These are phyloP conservation scores for Crambe crambe DNA, from an alignment of 37 sponge, comb jelly and placozoan genomes.

Conservation along the genomic window DNA sequence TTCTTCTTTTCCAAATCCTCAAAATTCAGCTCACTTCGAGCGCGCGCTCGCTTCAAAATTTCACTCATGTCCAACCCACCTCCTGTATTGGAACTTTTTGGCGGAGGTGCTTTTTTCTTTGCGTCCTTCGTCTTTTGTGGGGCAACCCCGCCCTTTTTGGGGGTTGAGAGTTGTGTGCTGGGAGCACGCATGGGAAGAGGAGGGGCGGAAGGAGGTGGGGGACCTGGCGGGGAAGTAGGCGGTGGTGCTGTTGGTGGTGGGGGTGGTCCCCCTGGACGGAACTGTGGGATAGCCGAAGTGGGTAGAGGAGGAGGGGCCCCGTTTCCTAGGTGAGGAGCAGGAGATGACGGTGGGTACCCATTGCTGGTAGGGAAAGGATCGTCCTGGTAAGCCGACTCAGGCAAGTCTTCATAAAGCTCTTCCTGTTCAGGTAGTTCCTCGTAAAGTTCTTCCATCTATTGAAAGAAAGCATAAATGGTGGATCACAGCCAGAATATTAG, in stretches of 20 bases:
- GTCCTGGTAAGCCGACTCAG: constrained; percentile 13
- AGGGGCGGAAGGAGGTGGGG: constrained; percentile 4
- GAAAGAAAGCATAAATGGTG: neutral
- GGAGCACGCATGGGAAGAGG: constrained; percentile 46
- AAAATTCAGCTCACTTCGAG: constrained; percentile 6
- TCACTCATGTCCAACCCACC: constrained; percentile 56
- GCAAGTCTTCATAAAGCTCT: constrained; percentile 73
- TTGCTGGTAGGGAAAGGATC: neutral
- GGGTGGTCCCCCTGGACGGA: neutral
- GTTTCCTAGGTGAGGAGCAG: neutral
- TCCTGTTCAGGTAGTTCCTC: constrained; percentile 54
- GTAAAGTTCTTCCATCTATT: constrained; percentile 46
- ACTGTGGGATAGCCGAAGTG: constrained; percentile 10
- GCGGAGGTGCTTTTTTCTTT: constrained; percentile 15
- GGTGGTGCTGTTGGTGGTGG: neutral
- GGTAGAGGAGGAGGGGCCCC: constrained; percentile 15
- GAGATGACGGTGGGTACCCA: neutral
- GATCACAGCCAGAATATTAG: too few relatives aligned
- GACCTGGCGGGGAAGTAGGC: neutral
- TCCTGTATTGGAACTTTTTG: neutral
- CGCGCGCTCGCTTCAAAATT: constrained; percentile 29
- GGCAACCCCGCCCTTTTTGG: neutral
- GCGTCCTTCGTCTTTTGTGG: constrained; percentile 5
- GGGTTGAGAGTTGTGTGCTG: constrained; percentile 21
- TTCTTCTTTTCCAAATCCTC: constrained; percentile 50